Conservation (phyloP, 2,888 invertebrate genomes). For the Stenodema calcarata region DNA sequence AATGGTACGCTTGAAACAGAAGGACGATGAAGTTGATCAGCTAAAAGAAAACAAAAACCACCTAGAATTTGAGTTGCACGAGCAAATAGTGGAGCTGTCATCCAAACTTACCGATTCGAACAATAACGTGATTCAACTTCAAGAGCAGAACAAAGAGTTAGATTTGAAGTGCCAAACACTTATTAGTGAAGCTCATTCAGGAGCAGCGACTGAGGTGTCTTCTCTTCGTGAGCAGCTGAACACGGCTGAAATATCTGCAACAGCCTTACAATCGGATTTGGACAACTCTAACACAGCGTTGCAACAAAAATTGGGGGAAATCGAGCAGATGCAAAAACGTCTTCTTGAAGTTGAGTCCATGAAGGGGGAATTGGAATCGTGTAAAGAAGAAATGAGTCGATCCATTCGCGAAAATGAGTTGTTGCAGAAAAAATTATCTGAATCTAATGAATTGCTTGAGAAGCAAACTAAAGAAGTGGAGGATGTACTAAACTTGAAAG, state of each 20-base stretch:
- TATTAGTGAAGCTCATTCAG: neutral
- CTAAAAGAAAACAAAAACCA: slow-evolving; percentile 15
- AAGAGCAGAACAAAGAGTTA: slow-evolving; percentile 1
- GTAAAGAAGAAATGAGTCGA: neutral
- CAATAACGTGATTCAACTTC: neutral
- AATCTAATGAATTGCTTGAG: neutral
- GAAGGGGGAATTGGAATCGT: neutral
- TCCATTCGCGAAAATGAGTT: neutral
- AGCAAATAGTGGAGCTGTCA: neutral
- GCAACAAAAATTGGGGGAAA: neutral
- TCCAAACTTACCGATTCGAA: neutral
- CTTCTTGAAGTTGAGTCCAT: neutral
- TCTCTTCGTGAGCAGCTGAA: neutral
- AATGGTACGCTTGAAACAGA: slow-evolving; percentile 16
- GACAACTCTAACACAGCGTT: neutral
- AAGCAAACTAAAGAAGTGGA: neutral
- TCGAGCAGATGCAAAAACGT: neutral
- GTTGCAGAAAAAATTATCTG: neutral
- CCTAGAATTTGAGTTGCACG: neutral
- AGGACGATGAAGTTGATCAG: neutral
- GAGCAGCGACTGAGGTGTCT: neutral
- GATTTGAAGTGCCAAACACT: neutral
- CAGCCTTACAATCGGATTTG: neutral
- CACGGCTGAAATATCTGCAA: neutral
- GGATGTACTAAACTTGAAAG: neutral